Conservation (phyloP, 2,113 vertebrate genomes). For the Ochotona curzoniae region DNA sequence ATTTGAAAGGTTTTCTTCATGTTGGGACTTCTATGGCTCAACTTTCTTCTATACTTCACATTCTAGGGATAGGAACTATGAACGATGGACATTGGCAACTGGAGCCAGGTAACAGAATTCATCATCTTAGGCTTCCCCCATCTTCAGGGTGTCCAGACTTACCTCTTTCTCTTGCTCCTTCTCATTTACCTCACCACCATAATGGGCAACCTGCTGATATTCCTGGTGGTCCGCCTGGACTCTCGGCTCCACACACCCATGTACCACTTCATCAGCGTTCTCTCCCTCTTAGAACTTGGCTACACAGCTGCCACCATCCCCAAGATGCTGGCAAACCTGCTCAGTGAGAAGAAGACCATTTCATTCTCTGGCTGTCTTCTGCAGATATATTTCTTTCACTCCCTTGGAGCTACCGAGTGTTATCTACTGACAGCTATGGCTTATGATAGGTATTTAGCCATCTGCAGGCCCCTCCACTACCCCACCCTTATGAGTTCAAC, state of each 20-base stretch:
- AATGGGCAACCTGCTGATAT: slow-evolving; percentile 78
- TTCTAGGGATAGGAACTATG: background rate
- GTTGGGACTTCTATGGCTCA: too few relatives aligned
- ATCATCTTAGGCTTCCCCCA: slow-evolving; percentile 77
- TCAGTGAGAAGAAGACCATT: slow-evolving; percentile 75
- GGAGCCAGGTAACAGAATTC: slow-evolving; percentile 76
- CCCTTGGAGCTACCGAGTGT: slow-evolving; percentile 80
- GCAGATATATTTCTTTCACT: slow-evolving; percentile 84
- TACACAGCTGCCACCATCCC: slow-evolving; percentile 80
- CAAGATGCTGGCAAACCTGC: slow-evolving; percentile 81
- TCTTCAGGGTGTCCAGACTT: slow-evolving; percentile 58
- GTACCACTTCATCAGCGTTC: slow-evolving; percentile 80
- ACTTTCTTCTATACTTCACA: background rate
- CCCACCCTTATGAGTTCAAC: slow-evolving; percentile 55
- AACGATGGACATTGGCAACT: slow-evolving; percentile 63
- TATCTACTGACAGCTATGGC: slow-evolving; percentile 83
- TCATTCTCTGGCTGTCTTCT: slow-evolving; percentile 81
- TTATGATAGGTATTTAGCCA: slow-evolving; percentile 81
- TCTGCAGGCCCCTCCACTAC: slow-evolving; percentile 75
- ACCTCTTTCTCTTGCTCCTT: slow-evolving; percentile 71
- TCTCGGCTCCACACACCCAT: slow-evolving; percentile 77
- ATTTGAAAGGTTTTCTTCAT: background rate
- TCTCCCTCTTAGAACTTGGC: slow-evolving; percentile 81
- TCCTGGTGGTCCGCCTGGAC: slow-evolving; percentile 72
- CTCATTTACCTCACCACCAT: slow-evolving; percentile 76